These are phyloP conservation scores for Cheilosia vulpina DNA, from an alignment of 2,888 invertebrate species.

Conservation along the genomic window DNA sequence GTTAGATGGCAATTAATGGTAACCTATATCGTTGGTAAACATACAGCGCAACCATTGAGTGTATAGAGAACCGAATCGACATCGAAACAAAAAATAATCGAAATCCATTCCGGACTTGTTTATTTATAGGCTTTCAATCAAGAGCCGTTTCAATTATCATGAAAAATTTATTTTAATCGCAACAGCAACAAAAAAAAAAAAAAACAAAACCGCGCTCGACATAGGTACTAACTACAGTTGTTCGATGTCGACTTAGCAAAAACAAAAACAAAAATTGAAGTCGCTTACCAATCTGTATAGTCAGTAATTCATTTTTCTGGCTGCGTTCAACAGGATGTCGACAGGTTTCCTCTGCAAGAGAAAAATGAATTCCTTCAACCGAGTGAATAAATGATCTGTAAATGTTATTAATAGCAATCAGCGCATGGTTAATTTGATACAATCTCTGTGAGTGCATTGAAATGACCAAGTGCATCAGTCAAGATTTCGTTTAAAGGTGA, in stretches of 20 bases:
- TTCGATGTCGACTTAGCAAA: slow-evolving; percentile 7
- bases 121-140: slow-evolving; percentile 39
- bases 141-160: slow-evolving; percentile 51
- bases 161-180: slow-evolving; percentile 24
- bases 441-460: slow-evolving; percentile 46
- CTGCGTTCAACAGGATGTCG: slow-evolving; percentile 56
- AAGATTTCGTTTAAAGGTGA: slow-evolving; percentile 35
- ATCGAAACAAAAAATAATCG: slow-evolving; percentile 20
- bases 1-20: slow-evolving; percentile 56
- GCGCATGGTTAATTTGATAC: slow-evolving; percentile 53
- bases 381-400: slow-evolving; percentile 20
- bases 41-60: slow-evolving; percentile 33
- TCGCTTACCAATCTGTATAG: background rate
- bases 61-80: slow-evolving; percentile 7
- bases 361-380: slow-evolving; percentile 5
- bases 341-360: slow-evolving; percentile 43
- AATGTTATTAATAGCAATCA: slow-evolving; percentile 51
- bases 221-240: background rate
- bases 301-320: slow-evolving; percentile 21
- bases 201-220: slow-evolving; percentile 33
- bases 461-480: slow-evolving; percentile 54
- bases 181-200: background rate
- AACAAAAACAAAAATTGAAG: background rate
- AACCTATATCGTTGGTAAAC: slow-evolving; percentile 42
- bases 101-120: slow-evolving; percentile 37